Percentiles rank a stretch among this genome's conserved stretches.
Conservation (phyloP, 2,113 vertebrate species). For the Datnioides undecimradiatus region DNA sequence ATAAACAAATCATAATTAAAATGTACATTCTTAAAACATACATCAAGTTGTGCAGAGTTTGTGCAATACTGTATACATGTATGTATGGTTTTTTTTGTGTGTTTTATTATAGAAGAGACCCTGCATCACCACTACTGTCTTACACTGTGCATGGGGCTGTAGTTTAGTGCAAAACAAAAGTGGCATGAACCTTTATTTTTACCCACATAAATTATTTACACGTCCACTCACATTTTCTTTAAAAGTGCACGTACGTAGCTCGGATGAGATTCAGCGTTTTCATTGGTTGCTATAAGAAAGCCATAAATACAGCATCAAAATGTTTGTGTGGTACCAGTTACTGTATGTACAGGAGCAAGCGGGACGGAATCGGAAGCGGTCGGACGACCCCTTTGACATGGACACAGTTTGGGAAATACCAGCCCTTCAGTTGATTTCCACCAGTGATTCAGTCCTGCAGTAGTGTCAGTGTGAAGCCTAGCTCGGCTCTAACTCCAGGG, state of each 20-base stretch:
- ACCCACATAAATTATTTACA: conserved; percentile 57
- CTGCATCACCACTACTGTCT: conserved; percentile 45
- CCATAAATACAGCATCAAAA: conserved; percentile 58
- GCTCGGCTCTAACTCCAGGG: conserved; percentile 17
- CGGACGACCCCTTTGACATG: conserved; percentile 9
- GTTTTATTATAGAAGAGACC: conserved; percentile 38
- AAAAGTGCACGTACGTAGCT: conserved; percentile 29
- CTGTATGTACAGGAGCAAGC: conserved; percentile 50
- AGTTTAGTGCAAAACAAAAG: conserved; percentile 66
- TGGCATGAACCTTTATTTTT: conserved; percentile 47
- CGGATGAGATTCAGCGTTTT: conserved; percentile 38
- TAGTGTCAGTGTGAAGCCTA: conserved; percentile 18
- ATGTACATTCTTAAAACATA: conserved; percentile 69
- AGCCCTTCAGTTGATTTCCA: conserved; percentile 50
- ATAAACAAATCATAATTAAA: conserved; percentile 66
- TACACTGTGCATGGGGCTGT: conserved; percentile 38
- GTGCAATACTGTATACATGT: conserved; percentile 65
- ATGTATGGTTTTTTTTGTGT: conserved; percentile 31
- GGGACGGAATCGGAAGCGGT: conserved; percentile 23
- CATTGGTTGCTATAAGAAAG: conserved; percentile 41
- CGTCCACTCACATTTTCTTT: conserved; percentile 41
- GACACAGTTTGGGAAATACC: conserved; percentile 47
- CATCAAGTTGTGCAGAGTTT: conserved; percentile 73
- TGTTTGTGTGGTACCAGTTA: conserved; percentile 35
- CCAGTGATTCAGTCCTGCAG: conserved; percentile 32